Evolutionary conservation across 1,140 invertebrate genomes (phyloP).

Genomic region (Pogonomyrmex barbatus): DNA sequence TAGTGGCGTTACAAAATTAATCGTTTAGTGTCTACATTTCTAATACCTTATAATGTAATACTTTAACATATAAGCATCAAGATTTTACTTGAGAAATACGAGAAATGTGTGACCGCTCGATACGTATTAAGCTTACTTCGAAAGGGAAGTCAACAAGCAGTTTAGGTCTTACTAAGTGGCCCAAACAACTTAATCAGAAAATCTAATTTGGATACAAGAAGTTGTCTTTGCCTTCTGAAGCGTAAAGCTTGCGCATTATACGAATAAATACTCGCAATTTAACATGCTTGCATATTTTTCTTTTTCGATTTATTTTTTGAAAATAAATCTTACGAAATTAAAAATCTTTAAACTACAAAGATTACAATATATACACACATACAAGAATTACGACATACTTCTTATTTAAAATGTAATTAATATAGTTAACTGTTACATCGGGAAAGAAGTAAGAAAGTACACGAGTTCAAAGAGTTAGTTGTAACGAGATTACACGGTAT

Average conservation of each 20-base stretch:
- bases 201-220: slow-evolving; percentile 42
- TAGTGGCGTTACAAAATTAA: background rate
- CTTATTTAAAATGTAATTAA: slow-evolving; percentile 1
- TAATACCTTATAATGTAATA: background rate
- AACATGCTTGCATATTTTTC: background rate
- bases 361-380: background rate
- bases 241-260: background rate
- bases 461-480: background rate
- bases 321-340: background rate
- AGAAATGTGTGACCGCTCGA: slow-evolving; percentile 38
- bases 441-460: background rate
- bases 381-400: background rate
- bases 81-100: background rate
- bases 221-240: background rate
- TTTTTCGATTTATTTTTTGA: background rate
- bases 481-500: background rate
- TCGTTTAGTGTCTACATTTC: slow-evolving; percentile 18
- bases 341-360: background rate
- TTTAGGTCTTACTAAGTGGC: slow-evolving; percentile 11
- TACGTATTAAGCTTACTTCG: slow-evolving; percentile 32
- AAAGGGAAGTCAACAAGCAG: slow-evolving; percentile 36
- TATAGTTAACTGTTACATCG: background rate
- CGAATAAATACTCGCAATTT: background rate
- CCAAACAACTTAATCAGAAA: slow-evolving; percentile 43
- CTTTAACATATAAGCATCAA: slow-evolving; percentile 22